These are phyloP conservation scores for Seriola dumerili DNA, from an alignment of 2,113 vertebrate species.

Conservation along the genomic window DNA sequence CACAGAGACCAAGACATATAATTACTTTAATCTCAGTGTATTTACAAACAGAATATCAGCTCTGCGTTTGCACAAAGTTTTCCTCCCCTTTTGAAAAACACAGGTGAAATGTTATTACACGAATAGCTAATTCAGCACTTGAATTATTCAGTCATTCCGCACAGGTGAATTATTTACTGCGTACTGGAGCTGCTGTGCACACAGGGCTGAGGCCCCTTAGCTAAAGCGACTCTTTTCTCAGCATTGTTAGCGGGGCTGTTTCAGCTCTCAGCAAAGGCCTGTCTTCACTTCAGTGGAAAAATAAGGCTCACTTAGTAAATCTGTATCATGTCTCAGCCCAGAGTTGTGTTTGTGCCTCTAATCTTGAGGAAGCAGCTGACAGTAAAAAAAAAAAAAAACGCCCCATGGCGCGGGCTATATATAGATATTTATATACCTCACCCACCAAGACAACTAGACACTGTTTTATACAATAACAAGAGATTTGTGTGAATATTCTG, in stretches of 20 bases:
- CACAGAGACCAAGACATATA: slow-evolving; percentile 28
- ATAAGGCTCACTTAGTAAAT: slow-evolving; percentile 56
- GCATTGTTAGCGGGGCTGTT: slow-evolving; percentile 43
- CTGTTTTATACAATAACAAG: slow-evolving; percentile 41
- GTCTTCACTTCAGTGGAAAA: slow-evolving; percentile 57
- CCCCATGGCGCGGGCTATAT: slow-evolving; percentile 46
- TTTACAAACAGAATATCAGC: slow-evolving; percentile 26
- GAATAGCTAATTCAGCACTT: slow-evolving; percentile 64
- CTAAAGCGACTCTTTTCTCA: slow-evolving; percentile 19
- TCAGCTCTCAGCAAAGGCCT: slow-evolving; percentile 22
- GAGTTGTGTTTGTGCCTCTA: slow-evolving; percentile 60
- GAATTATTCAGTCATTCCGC: slow-evolving; percentile 76
- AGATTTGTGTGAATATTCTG: slow-evolving; percentile 22
- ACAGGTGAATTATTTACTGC: slow-evolving; percentile 80
- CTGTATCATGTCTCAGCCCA: slow-evolving; percentile 51
- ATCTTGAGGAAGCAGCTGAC: slow-evolving; percentile 73
- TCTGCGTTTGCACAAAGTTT: slow-evolving; percentile 6
- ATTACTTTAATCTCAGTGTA: slow-evolving; percentile 36
- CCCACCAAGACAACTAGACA: slow-evolving; percentile 46
- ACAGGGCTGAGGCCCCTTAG: slow-evolving; percentile 17
- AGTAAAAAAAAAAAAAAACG: slow-evolving; percentile 34
- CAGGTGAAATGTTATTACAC: slow-evolving; percentile 45
- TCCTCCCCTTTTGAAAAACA: not conserved
- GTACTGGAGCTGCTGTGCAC: slow-evolving; percentile 29
- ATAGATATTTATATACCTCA: slow-evolving; percentile 12